Evolutionary conservation across 2,888 invertebrate species (phyloP).

Genomic region (Petrophora chlorosata): DNA sequence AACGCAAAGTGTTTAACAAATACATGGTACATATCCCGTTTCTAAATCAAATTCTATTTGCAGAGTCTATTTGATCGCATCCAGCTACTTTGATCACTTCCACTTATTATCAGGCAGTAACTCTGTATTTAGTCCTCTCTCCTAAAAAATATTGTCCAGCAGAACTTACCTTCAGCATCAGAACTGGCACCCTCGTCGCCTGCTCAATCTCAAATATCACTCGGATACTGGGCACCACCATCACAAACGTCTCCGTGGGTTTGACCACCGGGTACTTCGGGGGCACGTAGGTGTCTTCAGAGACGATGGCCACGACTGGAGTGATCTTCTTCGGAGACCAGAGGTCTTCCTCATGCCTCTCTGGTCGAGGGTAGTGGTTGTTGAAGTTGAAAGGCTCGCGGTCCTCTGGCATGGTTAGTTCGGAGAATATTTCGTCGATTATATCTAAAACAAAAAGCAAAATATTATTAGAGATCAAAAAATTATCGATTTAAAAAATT

Average conservation of each 20-base stretch:
- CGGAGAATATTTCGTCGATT: constrained; percentile 72
- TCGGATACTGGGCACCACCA: constrained; percentile 83
- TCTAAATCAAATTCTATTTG: no score
- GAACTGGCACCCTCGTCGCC: constrained; percentile 62
- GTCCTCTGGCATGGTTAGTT: constrained; percentile 71
- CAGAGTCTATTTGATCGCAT: no score
- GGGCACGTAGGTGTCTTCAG: constrained; percentile 65
- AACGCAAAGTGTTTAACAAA: no score
- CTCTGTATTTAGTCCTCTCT: no score
- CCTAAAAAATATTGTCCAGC: not conserved
- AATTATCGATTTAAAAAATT: no score
- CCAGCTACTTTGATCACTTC: no score
- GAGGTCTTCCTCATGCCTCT: constrained; percentile 84
- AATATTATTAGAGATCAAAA: not conserved
- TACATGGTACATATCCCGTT: no score
- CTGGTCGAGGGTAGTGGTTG: constrained; percentile 63
- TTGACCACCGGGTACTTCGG: constrained; percentile 64
- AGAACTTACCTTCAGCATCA: constrained; percentile 63
- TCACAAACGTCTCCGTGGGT: constrained; percentile 77
- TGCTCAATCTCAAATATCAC: constrained; percentile 87
- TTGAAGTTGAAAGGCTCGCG: constrained; percentile 78
- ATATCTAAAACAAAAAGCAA: constrained; percentile 63
- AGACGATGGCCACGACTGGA: constrained; percentile 53
- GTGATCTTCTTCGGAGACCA: constrained; percentile 89
- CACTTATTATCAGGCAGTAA: no score